phyloP scores from a whole-genome alignment of 2,888 invertebrate species.

The Bellardia pandia region DNA sequence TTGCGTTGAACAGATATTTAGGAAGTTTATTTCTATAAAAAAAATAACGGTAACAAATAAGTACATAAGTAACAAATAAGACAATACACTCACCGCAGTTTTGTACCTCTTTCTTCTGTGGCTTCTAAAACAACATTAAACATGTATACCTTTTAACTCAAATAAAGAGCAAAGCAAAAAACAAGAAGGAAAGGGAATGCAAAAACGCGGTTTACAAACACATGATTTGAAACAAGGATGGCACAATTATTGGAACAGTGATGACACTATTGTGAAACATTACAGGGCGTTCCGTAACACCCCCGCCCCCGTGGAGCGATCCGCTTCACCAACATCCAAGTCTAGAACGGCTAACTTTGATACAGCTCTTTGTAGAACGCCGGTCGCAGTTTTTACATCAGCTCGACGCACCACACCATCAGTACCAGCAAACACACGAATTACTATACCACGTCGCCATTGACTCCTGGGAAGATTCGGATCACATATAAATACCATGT shows the following conservation, averaged over 20 bases:
- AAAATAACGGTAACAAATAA: conserved; percentile 10
- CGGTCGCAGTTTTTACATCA: conserved; percentile 73
- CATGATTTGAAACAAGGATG: neutral
- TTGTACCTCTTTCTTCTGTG: conserved; percentile 24
- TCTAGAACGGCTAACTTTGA: no score
- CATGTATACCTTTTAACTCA: neutral
- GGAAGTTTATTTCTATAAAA: conserved; percentile 31
- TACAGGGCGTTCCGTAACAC: no score
- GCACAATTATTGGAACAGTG: neutral
- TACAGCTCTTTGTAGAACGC: conserved; percentile 73
- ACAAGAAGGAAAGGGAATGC: neutral
- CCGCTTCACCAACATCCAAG: no score
- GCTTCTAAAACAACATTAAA: neutral
- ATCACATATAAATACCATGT: conserved; percentile 73
- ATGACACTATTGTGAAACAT: no score
- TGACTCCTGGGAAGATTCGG: conserved; percentile 70
- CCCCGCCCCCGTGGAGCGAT: no score
- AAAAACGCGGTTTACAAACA: neutral
- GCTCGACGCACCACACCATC: conserved; percentile 75
- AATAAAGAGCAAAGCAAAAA: neutral
- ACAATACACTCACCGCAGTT: no score
- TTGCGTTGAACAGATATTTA: conserved; percentile 7
- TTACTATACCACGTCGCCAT: conserved; percentile 74
- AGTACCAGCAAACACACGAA: conserved; percentile 68
- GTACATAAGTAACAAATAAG: no score